phyloP scores from a whole-genome alignment of 2,113 vertebrate genomes.

The Brachyistius frenatus region DNA sequence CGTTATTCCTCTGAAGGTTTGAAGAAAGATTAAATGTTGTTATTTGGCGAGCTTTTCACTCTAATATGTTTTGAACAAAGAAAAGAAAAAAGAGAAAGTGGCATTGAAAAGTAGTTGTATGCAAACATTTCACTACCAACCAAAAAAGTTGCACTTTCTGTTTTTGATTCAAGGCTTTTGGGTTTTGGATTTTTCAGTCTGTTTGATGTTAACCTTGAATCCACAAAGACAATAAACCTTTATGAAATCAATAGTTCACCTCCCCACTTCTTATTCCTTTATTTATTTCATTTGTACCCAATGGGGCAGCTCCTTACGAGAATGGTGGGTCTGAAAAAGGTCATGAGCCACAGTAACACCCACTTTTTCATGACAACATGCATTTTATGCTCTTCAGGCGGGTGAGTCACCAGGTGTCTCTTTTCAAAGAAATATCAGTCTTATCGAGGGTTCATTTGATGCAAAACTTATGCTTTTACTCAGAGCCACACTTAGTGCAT shows the following conservation, averaged over 20 bases:
- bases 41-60: background rate
- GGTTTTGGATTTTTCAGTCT: background rate
- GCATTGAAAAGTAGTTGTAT: too few species aligned
- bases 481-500: conserved; percentile 18
- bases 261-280: background rate
- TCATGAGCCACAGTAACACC: conserved; percentile 20
- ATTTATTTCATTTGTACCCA: background rate
- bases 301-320: conserved; percentile 8
- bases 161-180: background rate
- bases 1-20: background rate
- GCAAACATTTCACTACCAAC: too few species aligned
- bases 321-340: conserved; percentile 23
- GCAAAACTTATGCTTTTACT: conserved; percentile 32
- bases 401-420: conserved; percentile 62
- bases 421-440: conserved; percentile 33
- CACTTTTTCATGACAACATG: conserved; percentile 48
- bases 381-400: conserved; percentile 56
- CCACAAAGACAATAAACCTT: too few species aligned
- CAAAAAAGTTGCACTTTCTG: background rate
- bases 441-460: conserved; percentile 26
- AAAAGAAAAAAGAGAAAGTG: too few species aligned
- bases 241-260: background rate
- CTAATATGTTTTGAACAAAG: too few species aligned
- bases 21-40: background rate
- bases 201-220: background rate